Evolutionary conservation across 2,797 vertebrate species (phyloP), one percentile per base, ranked within the genome.

Genomic region (Muraenolepis orangiensis): DNA sequence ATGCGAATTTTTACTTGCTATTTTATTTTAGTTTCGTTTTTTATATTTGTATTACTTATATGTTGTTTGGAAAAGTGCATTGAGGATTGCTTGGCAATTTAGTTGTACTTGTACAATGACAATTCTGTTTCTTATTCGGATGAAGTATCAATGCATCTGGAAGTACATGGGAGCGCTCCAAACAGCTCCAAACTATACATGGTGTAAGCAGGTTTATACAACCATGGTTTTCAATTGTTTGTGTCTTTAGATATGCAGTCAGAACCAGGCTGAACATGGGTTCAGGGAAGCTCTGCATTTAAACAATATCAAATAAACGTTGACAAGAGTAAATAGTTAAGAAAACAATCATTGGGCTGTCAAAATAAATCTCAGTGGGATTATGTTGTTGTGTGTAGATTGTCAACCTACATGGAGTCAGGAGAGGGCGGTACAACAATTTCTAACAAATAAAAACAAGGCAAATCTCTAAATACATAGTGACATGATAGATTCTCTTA

Each of bases 351-450:
- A 64, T 64, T 64, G n/a, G n/a, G n/a, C n/a, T n/a, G n/a, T n/a
- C n/a, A n/a, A n/a, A n/a, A n/a, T n/a, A n/a, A n/a, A n/a, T n/a
- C n/a, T n/a, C n/a, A n/a, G n/a, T n/a, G n/a, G n/a, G n/a, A n/a
- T n/a, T n/a, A n/a, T n/a, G n/a, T n/a, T n/a, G n/a, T n/a, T n/a
- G n/a, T n/a, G n/a, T n/a, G n/a, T n/a, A n/a, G n/a, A n/a, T n/a
- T n/a, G n/a, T n/a, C 28, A 32, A 69, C 14, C 18, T 32, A 18
- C n/a, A 69, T 68, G 30, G 14, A 31, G 70, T 46, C 91, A 90
- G 79, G 74, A 93, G 91, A 61, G 84, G 91, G 87, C 89, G 89
- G 89, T 88, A 85, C 82, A 85, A 75, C 8, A 32, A 20, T 68
- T 13, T 72, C 4, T 29, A 16, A 71, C 36, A 28, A 68, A 34